Conservation (phyloP, 2,113 vertebrate species). For the Eurystomus gularis region DNA sequence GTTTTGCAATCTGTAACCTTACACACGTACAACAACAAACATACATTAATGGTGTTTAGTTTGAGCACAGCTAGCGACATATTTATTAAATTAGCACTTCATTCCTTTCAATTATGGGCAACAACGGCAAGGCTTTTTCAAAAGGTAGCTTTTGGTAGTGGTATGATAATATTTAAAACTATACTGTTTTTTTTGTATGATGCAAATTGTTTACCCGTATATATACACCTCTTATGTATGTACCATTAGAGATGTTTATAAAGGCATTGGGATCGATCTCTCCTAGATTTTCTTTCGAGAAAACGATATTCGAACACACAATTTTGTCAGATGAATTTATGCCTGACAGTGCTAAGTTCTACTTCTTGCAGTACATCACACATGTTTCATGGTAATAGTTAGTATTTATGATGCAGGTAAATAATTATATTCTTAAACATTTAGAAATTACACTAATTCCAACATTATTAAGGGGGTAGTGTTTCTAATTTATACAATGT, state of each 20-base stretch:
- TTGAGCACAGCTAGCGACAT: conserved; percentile 46
- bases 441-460: conserved; percentile 68
- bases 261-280: neutral
- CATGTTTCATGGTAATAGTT: conserved; percentile 50
- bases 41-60: conserved; percentile 47
- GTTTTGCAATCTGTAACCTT: conserved; percentile 34
- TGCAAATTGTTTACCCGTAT: neutral
- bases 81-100: conserved; percentile 75
- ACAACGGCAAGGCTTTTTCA: conserved; percentile 22
- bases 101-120: conserved; percentile 56
- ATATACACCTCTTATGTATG: neutral
- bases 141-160: neutral
- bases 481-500: conserved; percentile 53
- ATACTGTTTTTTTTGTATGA: neutral
- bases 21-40: conserved; percentile 31
- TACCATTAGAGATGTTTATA: neutral
- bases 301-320: neutral
- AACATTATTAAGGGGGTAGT: conserved; percentile 47
- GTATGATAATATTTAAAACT: neutral
- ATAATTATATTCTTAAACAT: conserved; percentile 66
- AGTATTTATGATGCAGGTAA: conserved; percentile 63
- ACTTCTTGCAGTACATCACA: neutral
- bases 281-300: neutral
- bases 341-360: neutral
- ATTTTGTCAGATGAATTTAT: neutral